These are phyloP conservation scores for Lophotis ruficrista DNA, from an alignment of 2,113 vertebrate species.

Conservation along the genomic window DNA sequence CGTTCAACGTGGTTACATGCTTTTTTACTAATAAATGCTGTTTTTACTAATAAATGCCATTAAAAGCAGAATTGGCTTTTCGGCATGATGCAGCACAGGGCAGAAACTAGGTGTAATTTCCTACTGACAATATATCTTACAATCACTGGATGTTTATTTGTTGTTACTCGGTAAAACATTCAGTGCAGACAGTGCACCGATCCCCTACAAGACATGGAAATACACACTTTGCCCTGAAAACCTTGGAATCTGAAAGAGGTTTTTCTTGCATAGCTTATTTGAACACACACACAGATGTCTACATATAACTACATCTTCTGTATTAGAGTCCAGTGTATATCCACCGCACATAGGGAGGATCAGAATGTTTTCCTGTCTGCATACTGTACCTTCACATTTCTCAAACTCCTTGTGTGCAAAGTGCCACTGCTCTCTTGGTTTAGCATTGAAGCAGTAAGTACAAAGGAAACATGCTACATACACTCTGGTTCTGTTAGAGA, in stretches of 20 bases:
- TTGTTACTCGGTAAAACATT: not conserved
- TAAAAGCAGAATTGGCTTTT: constrained; percentile 25
- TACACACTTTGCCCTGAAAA: not conserved
- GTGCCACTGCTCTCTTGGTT: not conserved
- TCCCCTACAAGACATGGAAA: not conserved
- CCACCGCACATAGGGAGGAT: not conserved
- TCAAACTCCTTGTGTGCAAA: not conserved
- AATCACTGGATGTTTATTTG: not conserved
- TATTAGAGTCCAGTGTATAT: not conserved
- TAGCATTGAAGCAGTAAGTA: not conserved
- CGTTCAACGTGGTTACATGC: not conserved
- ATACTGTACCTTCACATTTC: not conserved
- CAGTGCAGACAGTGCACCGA: too few relatives aligned
- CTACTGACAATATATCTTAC: not conserved
- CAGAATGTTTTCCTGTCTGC: not conserved
- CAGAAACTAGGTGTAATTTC: not conserved
- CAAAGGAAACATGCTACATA: not conserved
- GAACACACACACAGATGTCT: not conserved
- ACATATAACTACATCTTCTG: not conserved
- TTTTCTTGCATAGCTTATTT: not conserved
- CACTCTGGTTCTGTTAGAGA: not conserved
- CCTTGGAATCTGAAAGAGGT: not conserved
- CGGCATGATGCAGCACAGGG: not conserved
- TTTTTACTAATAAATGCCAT: not conserved
- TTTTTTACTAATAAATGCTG: not conserved